A percentile compares a stretch with the other conserved stretches of the same genome.
Conservation (phyloP, 2,888 invertebrate genomes). For the Panorpa germanica region DNA sequence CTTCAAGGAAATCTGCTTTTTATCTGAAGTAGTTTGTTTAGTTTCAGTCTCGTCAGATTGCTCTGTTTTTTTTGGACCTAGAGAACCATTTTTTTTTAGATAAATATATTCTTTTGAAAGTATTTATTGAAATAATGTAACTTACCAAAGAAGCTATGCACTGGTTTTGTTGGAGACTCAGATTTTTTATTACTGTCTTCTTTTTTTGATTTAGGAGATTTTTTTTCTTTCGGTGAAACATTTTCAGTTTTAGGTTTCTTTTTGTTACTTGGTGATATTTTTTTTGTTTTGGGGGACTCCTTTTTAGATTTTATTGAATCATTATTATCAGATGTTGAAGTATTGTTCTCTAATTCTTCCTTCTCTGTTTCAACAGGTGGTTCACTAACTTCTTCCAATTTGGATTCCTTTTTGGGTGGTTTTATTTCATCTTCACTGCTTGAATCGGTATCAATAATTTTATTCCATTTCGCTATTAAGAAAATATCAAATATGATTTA, state of each 20-base stretch:
- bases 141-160: too few species aligned
- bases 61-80: slow-evolving; percentile 14
- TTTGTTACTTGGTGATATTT: slow-evolving; percentile 11
- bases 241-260: neutral
- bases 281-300: slow-evolving; percentile 11
- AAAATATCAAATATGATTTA: too few species aligned
- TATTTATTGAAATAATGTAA: too few species aligned
- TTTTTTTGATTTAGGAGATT: slow-evolving; percentile 11
- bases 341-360: slow-evolving; percentile 9
- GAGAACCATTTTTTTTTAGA: slow-evolving; percentile 5
- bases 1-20: slow-evolving; percentile 13
- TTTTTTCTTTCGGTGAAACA: slow-evolving; percentile 9
- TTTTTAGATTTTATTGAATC: slow-evolving; percentile 11
- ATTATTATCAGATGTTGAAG: slow-evolving; percentile 9
- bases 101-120: slow-evolving; percentile 6
- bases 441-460: too few species aligned
- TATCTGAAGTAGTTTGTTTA: slow-evolving; percentile 12
- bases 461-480: too few species aligned
- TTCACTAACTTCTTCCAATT: neutral
- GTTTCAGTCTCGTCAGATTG: slow-evolving; percentile 11
- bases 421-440: too few species aligned
- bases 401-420: slow-evolving; percentile 4
- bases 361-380: slow-evolving; percentile 6
- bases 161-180: slow-evolving; percentile 3
- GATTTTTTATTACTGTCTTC: slow-evolving; percentile 6